Conservation (phyloP, 2,888 invertebrate species). For the Aethes cnicana region DNA sequence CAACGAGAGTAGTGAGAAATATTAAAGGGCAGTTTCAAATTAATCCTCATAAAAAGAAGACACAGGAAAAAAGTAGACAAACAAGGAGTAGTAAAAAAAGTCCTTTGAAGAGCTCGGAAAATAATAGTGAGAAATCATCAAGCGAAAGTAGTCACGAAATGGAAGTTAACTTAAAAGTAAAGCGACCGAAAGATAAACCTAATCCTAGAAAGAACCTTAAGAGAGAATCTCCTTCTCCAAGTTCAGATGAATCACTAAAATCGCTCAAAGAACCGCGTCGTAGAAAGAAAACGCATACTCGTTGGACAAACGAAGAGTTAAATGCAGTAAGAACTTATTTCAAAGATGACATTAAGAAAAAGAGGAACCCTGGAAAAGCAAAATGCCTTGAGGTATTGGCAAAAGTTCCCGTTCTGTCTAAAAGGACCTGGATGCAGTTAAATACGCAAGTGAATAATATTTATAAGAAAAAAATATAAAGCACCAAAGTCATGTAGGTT, state of each 20-base stretch:
- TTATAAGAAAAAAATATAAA: background rate
- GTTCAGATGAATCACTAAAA: background rate
- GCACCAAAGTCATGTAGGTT: background rate
- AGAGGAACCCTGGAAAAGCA: background rate
- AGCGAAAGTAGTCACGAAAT: background rate
- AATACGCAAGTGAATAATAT: constrained; percentile 2
- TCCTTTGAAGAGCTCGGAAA: background rate
- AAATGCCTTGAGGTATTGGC: background rate
- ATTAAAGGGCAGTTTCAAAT: background rate
- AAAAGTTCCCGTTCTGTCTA: background rate
- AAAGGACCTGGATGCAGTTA: constrained; percentile 1
- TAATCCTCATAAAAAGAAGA: background rate
- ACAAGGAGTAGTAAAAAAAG: background rate
- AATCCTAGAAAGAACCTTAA: background rate
- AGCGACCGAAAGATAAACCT: background rate
- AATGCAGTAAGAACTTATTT: background rate
- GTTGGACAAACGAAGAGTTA: constrained; percentile 2
- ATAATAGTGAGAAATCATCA: background rate
- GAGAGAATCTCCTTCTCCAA: background rate
- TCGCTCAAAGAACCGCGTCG: background rate
- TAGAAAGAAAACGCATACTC: background rate
- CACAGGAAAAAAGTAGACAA: too few species aligned
- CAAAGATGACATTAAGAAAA: background rate
- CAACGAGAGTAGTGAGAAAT: background rate
- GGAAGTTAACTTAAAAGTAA: background rate